These are phyloP conservation scores for Notechis scutatus DNA, from an alignment of 2,113 vertebrate species.

Conservation along the genomic window DNA sequence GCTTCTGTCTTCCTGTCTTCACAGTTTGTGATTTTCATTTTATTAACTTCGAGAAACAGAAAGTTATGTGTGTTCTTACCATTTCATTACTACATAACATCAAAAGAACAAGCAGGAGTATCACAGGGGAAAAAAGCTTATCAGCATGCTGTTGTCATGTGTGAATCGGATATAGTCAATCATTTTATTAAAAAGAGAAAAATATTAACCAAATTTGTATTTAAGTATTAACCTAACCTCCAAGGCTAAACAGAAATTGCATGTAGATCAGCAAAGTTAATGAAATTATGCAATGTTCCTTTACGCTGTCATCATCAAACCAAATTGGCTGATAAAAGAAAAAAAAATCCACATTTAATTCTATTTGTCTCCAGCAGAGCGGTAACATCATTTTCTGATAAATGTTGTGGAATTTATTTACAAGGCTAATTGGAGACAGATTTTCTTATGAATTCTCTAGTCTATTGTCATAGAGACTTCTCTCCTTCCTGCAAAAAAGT, in stretches of 20 bases:
- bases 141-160: slow-evolving; percentile 50
- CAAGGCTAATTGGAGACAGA: slow-evolving; percentile 26
- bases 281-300: background rate
- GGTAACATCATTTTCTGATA: background rate
- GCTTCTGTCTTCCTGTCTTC: background rate
- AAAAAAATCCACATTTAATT: background rate
- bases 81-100: slow-evolving; percentile 45
- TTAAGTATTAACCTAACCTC: background rate
- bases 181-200: background rate
- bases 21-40: slow-evolving; percentile 27
- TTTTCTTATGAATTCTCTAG: slow-evolving; percentile 46
- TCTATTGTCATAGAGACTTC: background rate
- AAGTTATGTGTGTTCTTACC: slow-evolving; percentile 44
- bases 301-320: background rate
- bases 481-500: slow-evolving; percentile 30
- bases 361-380: background rate
- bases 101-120: slow-evolving; percentile 50
- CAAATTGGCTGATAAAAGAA: background rate
- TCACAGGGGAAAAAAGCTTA: slow-evolving; percentile 49
- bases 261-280: background rate
- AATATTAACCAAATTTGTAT: slow-evolving; percentile 11
- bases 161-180: slow-evolving; percentile 26
- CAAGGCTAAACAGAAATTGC: background rate
- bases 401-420: background rate
- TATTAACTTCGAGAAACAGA: slow-evolving; percentile 37